phyloP scores from a whole-genome alignment of 2,888 invertebrate genomes.

The Chloroclysta siterata region DNA sequence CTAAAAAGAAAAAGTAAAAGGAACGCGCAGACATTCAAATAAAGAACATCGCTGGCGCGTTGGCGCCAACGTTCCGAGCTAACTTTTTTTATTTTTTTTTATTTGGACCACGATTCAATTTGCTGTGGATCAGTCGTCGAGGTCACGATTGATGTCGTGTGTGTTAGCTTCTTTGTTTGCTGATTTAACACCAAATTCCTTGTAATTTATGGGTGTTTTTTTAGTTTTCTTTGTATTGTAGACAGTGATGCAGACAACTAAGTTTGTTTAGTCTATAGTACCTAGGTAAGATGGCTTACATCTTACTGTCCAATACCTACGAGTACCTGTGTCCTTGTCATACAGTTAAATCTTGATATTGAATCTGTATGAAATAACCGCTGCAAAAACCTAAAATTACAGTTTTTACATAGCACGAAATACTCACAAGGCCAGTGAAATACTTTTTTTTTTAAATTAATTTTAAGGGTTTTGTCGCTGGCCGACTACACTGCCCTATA shows the following conservation, averaged over 20 bases:
- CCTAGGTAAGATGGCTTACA: too few relatives aligned
- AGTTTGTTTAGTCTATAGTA: background rate
- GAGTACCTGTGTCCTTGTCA: too few relatives aligned
- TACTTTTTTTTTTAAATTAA: too few relatives aligned
- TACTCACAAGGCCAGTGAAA: too few relatives aligned
- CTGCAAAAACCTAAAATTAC: too few relatives aligned
- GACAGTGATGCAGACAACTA: slow-evolving; percentile 6
- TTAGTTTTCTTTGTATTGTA: slow-evolving; percentile 10
- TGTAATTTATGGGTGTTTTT: slow-evolving; percentile 29
- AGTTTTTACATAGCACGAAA: too few relatives aligned
- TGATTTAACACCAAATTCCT: slow-evolving; percentile 34
- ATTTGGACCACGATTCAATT: slow-evolving; percentile 74
- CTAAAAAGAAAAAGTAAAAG: slow-evolving; percentile 50
- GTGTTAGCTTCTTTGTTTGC: slow-evolving; percentile 46
- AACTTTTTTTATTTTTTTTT: slow-evolving; percentile 73
- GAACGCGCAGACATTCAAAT: slow-evolving; percentile 72
- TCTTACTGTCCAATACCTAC: too few relatives aligned
- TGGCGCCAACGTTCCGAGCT: slow-evolving; percentile 81
- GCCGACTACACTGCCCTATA: too few relatives aligned
- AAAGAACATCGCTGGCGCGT: slow-evolving; percentile 76
- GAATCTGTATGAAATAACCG: too few relatives aligned
- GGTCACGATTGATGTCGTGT: slow-evolving; percentile 64
- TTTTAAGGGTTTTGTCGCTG: too few relatives aligned
- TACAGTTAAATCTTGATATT: too few relatives aligned
- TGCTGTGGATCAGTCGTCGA: slow-evolving; percentile 68